Evolutionary conservation across 2,888 invertebrate species (phyloP).

Genomic region (Operophtera brumata): DNA sequence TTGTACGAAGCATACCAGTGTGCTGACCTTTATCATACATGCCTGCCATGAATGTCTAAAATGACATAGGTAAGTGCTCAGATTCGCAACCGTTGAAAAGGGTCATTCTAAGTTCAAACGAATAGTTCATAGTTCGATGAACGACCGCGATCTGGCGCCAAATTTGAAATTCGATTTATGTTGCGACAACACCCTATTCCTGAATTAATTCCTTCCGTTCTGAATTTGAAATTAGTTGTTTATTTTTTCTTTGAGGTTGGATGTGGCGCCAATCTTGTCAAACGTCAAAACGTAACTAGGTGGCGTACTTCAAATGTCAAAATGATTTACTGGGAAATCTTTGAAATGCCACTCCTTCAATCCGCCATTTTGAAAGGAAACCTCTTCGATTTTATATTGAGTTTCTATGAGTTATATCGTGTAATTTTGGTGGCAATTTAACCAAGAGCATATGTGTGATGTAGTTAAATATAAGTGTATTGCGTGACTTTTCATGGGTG

Average conservation of each 20-base stretch:
- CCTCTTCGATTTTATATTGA: too few relatives aligned
- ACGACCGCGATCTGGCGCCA: slow-evolving; percentile 42
- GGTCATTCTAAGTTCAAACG: slow-evolving; percentile 35
- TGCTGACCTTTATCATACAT: slow-evolving; percentile 11
- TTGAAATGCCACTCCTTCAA: neutral
- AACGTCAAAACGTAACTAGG: slow-evolving; percentile 7
- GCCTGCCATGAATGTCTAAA: slow-evolving; percentile 9
- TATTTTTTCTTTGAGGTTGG: slow-evolving; percentile 6
- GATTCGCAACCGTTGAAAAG: slow-evolving; percentile 32
- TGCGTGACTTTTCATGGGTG: too few relatives aligned
- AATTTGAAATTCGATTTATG: slow-evolving; percentile 56
- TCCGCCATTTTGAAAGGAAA: too few relatives aligned
- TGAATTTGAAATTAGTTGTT: slow-evolving; percentile 15
- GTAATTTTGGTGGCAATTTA: too few relatives aligned
- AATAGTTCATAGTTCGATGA: slow-evolving; percentile 49
- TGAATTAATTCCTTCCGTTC: slow-evolving; percentile 23
- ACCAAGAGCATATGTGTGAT: too few relatives aligned
- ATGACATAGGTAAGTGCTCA: slow-evolving; percentile 36
- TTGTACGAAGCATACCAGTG: slow-evolving; percentile 1
- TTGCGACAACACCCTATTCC: slow-evolving; percentile 17
- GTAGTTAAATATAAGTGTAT: too few relatives aligned
- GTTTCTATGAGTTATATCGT: too few relatives aligned
- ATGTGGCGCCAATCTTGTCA: slow-evolving; percentile 11
- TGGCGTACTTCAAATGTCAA: slow-evolving; percentile 14
- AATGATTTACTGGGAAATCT: slow-evolving; percentile 3